Conservation (phyloP, 1,140 invertebrate species). For the Uloborus diversus region DNA sequence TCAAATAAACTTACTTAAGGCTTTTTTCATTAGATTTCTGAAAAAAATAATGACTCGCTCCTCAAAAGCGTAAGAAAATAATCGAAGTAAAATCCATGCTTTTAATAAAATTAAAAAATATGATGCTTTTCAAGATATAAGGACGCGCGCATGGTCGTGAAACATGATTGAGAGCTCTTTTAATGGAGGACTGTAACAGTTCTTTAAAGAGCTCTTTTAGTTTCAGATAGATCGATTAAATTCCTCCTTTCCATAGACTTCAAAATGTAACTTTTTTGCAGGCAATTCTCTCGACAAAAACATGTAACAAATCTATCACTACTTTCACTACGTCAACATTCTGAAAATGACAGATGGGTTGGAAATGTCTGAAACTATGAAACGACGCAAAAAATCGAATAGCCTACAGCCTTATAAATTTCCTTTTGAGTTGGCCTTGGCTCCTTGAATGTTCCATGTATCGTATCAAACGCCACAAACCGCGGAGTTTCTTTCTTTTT, state of each 20-base stretch:
- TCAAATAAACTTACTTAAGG: no score
- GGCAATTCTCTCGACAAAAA: background rate
- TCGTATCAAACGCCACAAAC: conserved; percentile 41
- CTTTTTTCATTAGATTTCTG: no score
- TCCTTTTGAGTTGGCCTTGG: conserved; percentile 25
- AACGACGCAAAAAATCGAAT: conserved; percentile 24
- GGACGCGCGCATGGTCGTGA: no score
- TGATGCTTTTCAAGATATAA: no score
- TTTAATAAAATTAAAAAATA: no score
- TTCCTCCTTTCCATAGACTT: background rate
- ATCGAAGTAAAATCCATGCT: no score
- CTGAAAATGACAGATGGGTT: conserved; percentile 28
- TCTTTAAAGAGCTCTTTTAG: no score
- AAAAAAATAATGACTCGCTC: no score
- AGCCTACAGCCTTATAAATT: conserved; percentile 36
- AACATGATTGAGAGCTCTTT: no score
- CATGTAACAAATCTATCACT: background rate
- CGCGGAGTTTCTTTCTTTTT: background rate
- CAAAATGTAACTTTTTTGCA: background rate
- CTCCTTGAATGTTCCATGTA: conserved; percentile 26
- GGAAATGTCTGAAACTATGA: conserved; percentile 22
- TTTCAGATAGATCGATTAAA: no score
- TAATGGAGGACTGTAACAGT: no score
- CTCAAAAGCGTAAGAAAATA: no score
- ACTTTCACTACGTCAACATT: conserved; percentile 6